These are phyloP conservation scores for Nemurella pictetii DNA, from an alignment of 2,888 invertebrate species.

Conservation along the genomic window DNA sequence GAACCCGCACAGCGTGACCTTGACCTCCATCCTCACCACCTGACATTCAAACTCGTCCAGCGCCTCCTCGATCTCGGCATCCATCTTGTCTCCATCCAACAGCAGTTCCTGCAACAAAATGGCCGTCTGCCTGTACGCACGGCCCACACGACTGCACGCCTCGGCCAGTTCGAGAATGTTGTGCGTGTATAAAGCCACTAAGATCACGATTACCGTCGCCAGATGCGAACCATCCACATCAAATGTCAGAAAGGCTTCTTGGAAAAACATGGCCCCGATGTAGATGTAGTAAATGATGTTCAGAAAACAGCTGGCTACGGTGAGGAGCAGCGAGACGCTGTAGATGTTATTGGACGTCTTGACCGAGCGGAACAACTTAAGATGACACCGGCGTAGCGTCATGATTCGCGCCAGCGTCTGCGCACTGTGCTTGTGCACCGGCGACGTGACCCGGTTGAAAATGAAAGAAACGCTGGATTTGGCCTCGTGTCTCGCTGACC, in stretches of 20 bases:
- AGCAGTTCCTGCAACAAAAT: not conserved
- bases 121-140: not conserved
- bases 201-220: not conserved
- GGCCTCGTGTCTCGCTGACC: not conserved
- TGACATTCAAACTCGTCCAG: not conserved
- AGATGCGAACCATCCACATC: not conserved
- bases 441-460: not conserved
- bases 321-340: not conserved
- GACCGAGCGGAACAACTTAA: not conserved
- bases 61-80: not conserved
- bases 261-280: not conserved
- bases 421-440: not conserved
- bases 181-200: no score
- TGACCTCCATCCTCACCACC: not conserved
- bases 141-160: not conserved
- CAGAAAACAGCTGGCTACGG: not conserved
- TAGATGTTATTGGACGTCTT: not conserved
- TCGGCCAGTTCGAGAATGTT: not conserved
- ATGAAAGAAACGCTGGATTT: not conserved
- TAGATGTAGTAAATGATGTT: not conserved
- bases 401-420: not conserved
- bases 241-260: not conserved
- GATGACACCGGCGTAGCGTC: not conserved
- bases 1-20: not conserved
- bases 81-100: not conserved